phyloP scores from a whole-genome alignment of 1,140 invertebrate genomes.

The Cyclargus thomasi region DNA sequence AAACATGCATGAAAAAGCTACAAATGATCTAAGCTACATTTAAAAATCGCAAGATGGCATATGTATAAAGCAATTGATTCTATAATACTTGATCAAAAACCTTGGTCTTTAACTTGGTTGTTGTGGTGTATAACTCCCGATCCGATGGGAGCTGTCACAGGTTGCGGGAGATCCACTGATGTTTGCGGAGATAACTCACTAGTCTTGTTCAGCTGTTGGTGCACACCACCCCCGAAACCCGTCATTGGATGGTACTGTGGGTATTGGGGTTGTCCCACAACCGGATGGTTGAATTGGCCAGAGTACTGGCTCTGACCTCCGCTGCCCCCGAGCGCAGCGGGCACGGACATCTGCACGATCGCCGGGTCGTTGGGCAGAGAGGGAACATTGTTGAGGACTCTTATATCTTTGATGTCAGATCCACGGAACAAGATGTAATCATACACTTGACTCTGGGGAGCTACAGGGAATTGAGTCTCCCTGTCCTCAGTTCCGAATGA shows the following conservation, averaged over 20 bases:
- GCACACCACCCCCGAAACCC: conserved; percentile 77
- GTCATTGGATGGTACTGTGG: conserved; percentile 76
- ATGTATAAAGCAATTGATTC: conserved; percentile 45
- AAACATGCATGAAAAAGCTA: conserved; percentile 1
- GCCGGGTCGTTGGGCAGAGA: conserved; percentile 93
- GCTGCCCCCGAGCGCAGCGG: conserved; percentile 74
- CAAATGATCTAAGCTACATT: not conserved
- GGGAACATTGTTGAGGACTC: conserved; percentile 89
- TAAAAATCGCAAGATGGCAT: conserved; percentile 68
- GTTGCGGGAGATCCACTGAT: conserved; percentile 57
- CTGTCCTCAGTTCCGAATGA: conserved; percentile 99
- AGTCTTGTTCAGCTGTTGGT: conserved; percentile 79
- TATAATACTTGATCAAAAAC: conserved; percentile 67
- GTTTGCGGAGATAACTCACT: conserved; percentile 84
- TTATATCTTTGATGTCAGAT: conserved; percentile 98
- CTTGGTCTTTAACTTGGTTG: conserved; percentile 80
- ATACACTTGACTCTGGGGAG: conserved; percentile 97
- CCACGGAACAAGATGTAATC: conserved; percentile 99
- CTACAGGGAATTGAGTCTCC: conserved; percentile 93
- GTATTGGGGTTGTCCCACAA: conserved; percentile 64
- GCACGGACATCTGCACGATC: conserved; percentile 92
- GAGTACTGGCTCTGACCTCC: conserved; percentile 54
- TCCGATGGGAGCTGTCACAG: conserved; percentile 59
- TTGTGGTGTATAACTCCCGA: conserved; percentile 72
- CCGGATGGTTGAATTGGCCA: conserved; percentile 67